Percentiles rank a stretch among this genome's conserved stretches.
phyloP scores from a whole-genome alignment of 2,888 invertebrate species.

The Barypeithes pellucidus region DNA sequence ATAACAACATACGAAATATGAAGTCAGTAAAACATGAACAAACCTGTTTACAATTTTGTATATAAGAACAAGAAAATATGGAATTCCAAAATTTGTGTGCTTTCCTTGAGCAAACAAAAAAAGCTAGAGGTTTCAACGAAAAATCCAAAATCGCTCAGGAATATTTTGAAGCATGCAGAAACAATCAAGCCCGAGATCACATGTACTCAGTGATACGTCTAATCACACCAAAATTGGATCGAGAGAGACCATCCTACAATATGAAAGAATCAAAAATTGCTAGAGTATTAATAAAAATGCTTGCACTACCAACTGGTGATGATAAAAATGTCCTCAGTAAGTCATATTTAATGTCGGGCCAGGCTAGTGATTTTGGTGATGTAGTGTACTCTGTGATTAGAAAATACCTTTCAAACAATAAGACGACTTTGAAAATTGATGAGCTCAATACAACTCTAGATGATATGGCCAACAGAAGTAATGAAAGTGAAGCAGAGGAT shows the following conservation, averaged over 20 bases:
- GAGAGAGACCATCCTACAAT: conserved; percentile 86
- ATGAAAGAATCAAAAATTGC: conserved; percentile 86
- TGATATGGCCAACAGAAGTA: conserved; percentile 80
- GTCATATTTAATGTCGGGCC: conserved; percentile 69
- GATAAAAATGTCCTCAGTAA: conserved; percentile 74
- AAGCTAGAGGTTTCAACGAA: conserved; percentile 69
- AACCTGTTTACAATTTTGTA: not conserved
- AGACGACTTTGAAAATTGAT: conserved; percentile 75
- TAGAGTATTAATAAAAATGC: conserved; percentile 81
- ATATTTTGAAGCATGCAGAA: conserved; percentile 69
- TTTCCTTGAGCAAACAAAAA: conserved; percentile 76
- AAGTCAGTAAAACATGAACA: conserved; percentile 43
- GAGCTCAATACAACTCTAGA: conserved; percentile 85
- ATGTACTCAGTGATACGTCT: conserved; percentile 86
- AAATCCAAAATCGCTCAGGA: conserved; percentile 65
- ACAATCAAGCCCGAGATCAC: conserved; percentile 46
- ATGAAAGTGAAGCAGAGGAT: conserved; percentile 76
- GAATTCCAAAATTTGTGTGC: conserved; percentile 75
- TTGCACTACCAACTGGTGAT: conserved; percentile 79
- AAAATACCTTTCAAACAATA: conserved; percentile 71
- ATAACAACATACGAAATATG: conserved; percentile 10
- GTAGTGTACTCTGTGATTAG: conserved; percentile 82
- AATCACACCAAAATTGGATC: conserved; percentile 85
- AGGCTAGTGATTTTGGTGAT: conserved; percentile 85
- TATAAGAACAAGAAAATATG: conserved; percentile 59